Evolutionary conservation across 2,888 invertebrate species (phyloP).

Genomic region (Limnephilus rhombicus): DNA sequence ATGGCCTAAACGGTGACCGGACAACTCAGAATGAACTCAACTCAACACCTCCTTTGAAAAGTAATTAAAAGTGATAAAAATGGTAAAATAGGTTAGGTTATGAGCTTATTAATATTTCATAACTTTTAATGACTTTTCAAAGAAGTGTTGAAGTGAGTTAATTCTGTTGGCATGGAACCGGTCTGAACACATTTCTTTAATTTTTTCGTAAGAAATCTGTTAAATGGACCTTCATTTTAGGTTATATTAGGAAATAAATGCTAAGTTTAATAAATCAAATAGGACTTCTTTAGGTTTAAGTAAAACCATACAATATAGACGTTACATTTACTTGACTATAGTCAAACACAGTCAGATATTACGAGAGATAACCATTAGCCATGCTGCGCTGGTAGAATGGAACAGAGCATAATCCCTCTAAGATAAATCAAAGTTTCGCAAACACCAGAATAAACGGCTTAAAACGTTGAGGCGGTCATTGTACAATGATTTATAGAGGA

Average conservation of each 20-base stretch:
- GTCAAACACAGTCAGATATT: neutral
- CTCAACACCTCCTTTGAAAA: too few species aligned
- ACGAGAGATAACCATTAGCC: neutral
- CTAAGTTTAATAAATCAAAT: neutral
- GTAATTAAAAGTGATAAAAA: too few species aligned
- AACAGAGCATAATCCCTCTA: neutral
- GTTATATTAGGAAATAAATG: too few species aligned
- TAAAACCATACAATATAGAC: neutral
- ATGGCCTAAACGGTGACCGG: neutral
- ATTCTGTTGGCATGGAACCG: too few species aligned
- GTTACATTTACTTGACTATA: neutral
- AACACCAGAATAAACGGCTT: neutral
- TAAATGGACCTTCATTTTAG: too few species aligned
- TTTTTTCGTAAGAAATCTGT: too few species aligned
- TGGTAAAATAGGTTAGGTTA: too few species aligned
- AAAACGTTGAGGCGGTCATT: neutral
- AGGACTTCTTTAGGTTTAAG: neutral
- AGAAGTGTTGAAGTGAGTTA: too few species aligned
- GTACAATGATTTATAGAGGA: neutral
- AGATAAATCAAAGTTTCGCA: neutral
- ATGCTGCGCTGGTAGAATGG: neutral
- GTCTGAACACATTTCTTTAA: too few species aligned
- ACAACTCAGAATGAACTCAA: too few species aligned
- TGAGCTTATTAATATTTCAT: too few species aligned
- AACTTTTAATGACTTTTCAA: too few species aligned